Base-by-base conservation (phyloP, 2,113 vertebrate genomes). In the Gambusia affinis region DNA sequence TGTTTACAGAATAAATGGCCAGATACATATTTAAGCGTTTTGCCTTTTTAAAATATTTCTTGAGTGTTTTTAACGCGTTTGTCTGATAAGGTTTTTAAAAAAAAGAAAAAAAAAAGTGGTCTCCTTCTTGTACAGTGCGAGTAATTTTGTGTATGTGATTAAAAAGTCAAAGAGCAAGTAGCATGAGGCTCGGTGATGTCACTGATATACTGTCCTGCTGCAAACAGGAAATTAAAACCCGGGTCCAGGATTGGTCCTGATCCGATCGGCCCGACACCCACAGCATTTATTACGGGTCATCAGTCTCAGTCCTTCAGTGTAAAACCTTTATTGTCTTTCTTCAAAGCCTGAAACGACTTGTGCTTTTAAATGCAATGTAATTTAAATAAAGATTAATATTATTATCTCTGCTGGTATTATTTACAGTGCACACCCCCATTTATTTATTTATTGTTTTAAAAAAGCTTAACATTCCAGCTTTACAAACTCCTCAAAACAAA, bases 211-310 rank as follows among this genome's bases (percentile, higher is more conserved):
- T 17, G 0, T 6, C 42, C 35, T 69, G 64, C 83, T 72, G 28
- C 68, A 72, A 67, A 81, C 78, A 89, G 91, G 92, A 93, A 90
- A 92, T 92, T 83, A 92, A 90, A 90, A 64, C 14, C 71, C 72
- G 68, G 19, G 61, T 72, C 81, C 78, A 66, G 76, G 70, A 67
- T 27, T 37, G 74, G 67, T 69, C 33, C 76, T 60, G 80, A 91
- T 88, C 85, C 72, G 73, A 81, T 86, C 78, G 64, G 60, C 0
- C 57, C 63, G 12, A 44, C 61, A 33, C 80, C 74, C 63, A 51
- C 70, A 70, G n/a, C 62, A 51, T 85, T 84, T 87, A 89, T 90
- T 84, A 78, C 71, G 31, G 79, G 1, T 60, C 79, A 89, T 90
- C 82, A 51, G 64, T 89, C 88, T 87, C 66, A 67, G 73, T 80